Evolutionary conservation across 2,888 invertebrate genomes (phyloP), one percentile per base, ranked within the genome.

Genomic region (Crematogaster levior): DNA sequence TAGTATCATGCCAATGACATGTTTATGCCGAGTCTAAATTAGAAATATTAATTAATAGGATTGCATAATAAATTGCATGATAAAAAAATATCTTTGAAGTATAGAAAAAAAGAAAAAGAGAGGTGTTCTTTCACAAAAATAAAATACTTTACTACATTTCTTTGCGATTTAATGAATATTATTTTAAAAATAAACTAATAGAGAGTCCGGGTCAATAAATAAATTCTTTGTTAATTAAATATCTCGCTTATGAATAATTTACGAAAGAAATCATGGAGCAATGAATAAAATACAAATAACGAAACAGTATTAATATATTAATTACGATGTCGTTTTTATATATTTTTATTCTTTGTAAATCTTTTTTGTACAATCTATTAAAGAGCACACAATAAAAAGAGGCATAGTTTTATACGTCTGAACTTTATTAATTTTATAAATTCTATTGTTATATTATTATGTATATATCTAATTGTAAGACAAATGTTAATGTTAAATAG

Each of bases 21-120:
- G 34, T 70, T 56, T 1, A 3, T 27, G 34, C 6, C 30, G 7
- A 51, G 9, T 30, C n/a, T 34, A 43, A 77, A 79, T 53, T 83
- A 40, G 56, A 74, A 85, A 82, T 77, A 81, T 83, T 74, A 86
- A 86, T 84, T 65, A 73, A 34, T n/a, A 10, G 4, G 24, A 66
- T 46, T 68, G n/a, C 21, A 56, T 24, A 63, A 40, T 6, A 37
- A 48, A 65, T 48, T 60, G 21, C 21, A 60, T 27, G 58, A 48
- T 48, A 7, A 48, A 40, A 40, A 37, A 40, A 51, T 46, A 48
- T 63, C n/a, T 61, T 24, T 1, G n/a, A 40, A 27, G 37, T 12
- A 72, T 0, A 21, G 27, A 27, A 5, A 51, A 37, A 46, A 30
- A 24, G 3, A 56, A 40, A 63, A 18, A 24, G 7, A 27, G 21